Percentiles rank a stretch among this genome's conserved stretches.
Evolutionary conservation across 2,888 invertebrate genomes (phyloP).

Genomic region (Cenopis cana): DNA sequence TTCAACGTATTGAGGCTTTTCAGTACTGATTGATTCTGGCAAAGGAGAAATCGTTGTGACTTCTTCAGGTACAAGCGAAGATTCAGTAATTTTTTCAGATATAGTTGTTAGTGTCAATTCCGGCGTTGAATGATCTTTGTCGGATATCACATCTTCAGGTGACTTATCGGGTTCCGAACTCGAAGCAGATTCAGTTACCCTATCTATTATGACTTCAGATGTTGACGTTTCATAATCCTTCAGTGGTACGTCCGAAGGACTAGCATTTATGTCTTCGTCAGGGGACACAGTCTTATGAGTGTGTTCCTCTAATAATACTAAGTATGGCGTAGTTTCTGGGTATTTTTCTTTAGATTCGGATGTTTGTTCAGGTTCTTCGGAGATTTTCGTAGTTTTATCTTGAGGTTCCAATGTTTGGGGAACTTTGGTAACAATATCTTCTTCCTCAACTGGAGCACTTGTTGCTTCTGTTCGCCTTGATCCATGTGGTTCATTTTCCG

Average conservation of each 20-base stretch:
- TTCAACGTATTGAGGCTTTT: constrained; percentile 32
- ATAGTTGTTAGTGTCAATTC: constrained; percentile 7
- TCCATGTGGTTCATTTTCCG: constrained; percentile 45
- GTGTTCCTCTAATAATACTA: constrained; percentile 39
- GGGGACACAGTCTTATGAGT: constrained; percentile 36
- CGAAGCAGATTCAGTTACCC: constrained; percentile 17
- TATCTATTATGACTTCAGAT: constrained; percentile 27
- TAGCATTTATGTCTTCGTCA: constrained; percentile 26
- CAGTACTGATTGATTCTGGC: constrained; percentile 11
- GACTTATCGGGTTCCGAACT: constrained; percentile 14
- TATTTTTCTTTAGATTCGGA: constrained; percentile 21
- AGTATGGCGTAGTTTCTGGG: constrained; percentile 39
- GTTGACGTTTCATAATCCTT: constrained; percentile 28
- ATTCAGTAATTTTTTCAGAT: constrained; percentile 27
- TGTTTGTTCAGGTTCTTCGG: constrained; percentile 21
- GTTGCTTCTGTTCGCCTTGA: constrained; percentile 31
- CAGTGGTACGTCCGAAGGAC: constrained; percentile 12
- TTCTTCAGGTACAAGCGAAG: constrained; percentile 20
- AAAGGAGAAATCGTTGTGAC: constrained; percentile 24
- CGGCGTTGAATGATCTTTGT: constrained; percentile 23
- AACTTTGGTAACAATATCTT: constrained; percentile 29
- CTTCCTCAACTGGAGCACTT: constrained; percentile 27
- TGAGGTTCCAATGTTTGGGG: constrained; percentile 29
- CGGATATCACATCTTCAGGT: constrained; percentile 14
- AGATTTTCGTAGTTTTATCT: constrained; percentile 21